Conservation (phyloP, 2,888 invertebrate genomes). For the Thyatira batis region DNA sequence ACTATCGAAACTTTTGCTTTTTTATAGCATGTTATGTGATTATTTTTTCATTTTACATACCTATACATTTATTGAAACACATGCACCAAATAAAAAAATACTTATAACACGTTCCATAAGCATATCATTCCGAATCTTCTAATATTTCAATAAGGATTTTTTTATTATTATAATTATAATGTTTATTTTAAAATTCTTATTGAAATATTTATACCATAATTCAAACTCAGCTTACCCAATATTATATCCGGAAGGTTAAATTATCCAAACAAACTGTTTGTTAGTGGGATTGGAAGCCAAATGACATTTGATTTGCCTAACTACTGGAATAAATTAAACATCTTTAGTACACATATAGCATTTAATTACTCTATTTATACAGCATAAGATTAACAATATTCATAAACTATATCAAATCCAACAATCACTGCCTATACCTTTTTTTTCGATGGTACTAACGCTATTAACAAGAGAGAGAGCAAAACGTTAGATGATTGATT, state of each 20-base stretch:
- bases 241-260: constrained; percentile 48
- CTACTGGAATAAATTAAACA: constrained; percentile 77
- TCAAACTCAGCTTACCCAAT: constrained; percentile 71
- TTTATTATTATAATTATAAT: background rate
- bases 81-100: constrained; percentile 40
- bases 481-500: constrained; percentile 68
- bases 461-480: constrained; percentile 79
- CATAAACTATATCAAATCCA: constrained; percentile 83
- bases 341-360: constrained; percentile 79
- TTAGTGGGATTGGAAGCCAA: constrained; percentile 56
- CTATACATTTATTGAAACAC: constrained; percentile 10
- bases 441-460: constrained; percentile 75
- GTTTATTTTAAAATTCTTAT: constrained; percentile 36
- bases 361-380: constrained; percentile 82
- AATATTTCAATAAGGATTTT: constrained; percentile 46
- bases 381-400: constrained; percentile 82
- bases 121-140: constrained; percentile 16
- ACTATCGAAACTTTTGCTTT: background rate
- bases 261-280: constrained; percentile 45
- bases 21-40: background rate
- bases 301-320: constrained; percentile 38
- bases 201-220: constrained; percentile 51
- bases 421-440: constrained; percentile 80
- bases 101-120: constrained; percentile 22
- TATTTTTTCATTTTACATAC: background rate